phyloP scores from a whole-genome alignment of 2,888 invertebrate genomes.

The Ptilodon capucinus region DNA sequence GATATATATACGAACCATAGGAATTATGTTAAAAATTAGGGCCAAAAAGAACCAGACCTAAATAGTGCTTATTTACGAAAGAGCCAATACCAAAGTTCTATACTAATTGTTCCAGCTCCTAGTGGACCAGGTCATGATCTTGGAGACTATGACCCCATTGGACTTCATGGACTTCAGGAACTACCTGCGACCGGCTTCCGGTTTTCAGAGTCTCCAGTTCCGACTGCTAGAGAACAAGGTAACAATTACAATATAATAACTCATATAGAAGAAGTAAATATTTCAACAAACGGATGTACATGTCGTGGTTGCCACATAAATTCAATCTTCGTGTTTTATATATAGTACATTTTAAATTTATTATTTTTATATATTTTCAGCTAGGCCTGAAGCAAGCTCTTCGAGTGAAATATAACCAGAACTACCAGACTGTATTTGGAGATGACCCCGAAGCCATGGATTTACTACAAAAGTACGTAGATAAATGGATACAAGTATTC shows the following conservation, averaged over 20 bases:
- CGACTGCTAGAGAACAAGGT: constrained; percentile 96
- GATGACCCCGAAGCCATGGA: constrained; percentile 85
- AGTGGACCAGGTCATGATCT: constrained; percentile 97
- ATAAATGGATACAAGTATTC: no score
- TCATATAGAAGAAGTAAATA: no score
- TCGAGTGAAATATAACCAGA: constrained; percentile 96
- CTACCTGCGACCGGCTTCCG: constrained; percentile 96
- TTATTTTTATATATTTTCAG: constrained; percentile 45
- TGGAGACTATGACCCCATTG: constrained; percentile 99
- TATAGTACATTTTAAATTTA: no score
- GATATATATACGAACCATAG: no score
- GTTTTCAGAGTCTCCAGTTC: constrained; percentile 98
- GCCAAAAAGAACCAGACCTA: no score
- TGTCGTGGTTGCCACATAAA: no score
- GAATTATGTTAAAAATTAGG: no score
- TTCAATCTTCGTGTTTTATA: no score
- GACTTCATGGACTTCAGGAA: constrained; percentile 99
- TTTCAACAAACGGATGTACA: no score
- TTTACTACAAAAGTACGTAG: constrained; percentile 70
- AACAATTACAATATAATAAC: no score
- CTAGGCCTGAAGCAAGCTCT: constrained; percentile 90
- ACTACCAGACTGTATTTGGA: constrained; percentile 93
- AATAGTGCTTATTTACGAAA: no score
- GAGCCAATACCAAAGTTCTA: neutral
- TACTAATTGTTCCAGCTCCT: constrained; percentile 86